phyloP scores from a whole-genome alignment of 2,113 vertebrate species.

The Herpetotheres cachinnans region DNA sequence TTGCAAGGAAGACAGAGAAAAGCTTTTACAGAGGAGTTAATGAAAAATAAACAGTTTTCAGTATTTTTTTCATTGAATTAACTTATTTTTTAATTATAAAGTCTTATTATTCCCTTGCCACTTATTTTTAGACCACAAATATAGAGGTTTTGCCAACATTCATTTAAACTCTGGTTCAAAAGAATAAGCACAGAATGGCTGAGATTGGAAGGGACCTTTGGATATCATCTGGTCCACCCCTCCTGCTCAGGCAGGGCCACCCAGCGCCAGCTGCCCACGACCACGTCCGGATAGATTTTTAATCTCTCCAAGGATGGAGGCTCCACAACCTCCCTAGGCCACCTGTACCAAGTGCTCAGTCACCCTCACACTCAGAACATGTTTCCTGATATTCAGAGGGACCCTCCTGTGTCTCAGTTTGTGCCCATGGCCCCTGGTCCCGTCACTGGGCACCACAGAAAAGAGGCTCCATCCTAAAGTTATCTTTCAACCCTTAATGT shows the following conservation, averaged over 20 bases:
- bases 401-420: background rate
- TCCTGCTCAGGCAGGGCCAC: background rate
- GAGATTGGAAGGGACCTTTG: too few species aligned
- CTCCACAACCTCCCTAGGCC: background rate
- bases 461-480: background rate
- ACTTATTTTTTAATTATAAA: background rate
- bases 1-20: background rate
- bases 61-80: background rate
- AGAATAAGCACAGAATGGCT: background rate
- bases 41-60: background rate
- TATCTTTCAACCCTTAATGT: background rate
- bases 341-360: too few species aligned
- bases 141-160: background rate
- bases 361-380: too few species aligned
- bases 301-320: background rate
- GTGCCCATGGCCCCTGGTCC: background rate
- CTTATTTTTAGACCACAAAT: background rate
- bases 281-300: fast-evolving
- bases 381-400: too few species aligned
- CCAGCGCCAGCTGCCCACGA: background rate
- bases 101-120: background rate
- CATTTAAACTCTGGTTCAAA: background rate
- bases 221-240: too few species aligned
- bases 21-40: background rate
- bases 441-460: background rate